Base-by-base conservation (phyloP, 2,797 vertebrate species). In the Catostomus latipinnis region DNA sequence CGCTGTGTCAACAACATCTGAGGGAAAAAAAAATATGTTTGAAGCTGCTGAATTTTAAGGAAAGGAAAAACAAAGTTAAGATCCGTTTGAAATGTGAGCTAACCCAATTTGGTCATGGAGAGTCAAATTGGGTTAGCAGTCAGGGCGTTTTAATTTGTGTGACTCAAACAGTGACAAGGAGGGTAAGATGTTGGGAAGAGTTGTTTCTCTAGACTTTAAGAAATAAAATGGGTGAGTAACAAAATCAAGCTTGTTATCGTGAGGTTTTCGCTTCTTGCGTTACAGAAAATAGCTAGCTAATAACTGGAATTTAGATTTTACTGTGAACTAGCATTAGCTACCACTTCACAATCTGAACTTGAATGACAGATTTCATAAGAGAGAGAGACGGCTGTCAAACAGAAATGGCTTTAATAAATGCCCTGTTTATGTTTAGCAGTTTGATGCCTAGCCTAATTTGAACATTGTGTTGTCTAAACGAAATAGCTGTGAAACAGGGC, bases 101-200 rank as follows among this genome's bases (percentile, higher is more conserved):
- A 82, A 84, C 78, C 85, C 43, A 75, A 82, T 85, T 82, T 82
- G 56, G 68, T 61, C 43, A 60, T 43, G 62, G 58, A 52, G 53
- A 80, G 52, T 75, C 71, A 80, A 79, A 82, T 78, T 75, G 60
- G 34, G 71, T 85, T 86, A 83, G 66, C 63, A 81, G 83, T 80
- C 76, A 82, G 53, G 61, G 81, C 22, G 54, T 76, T 80, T 62
- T 67, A 83, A 76, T 82, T 83, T 75, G 62, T 16, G 43, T 46
- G 63, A 61, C 18, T 50, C 57, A 57, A 54, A 79, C 43, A 34
- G 76, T 48, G 71, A 58, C 22, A 68, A 62, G 46, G 45, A 13
- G 18, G 34, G 45, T 18, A 12, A 60, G 66, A 77, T 3, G 46
- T 74, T 56, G 49, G 14, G 49, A 61, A 74, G 78, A 4, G 53